A percentile compares a stretch with the other conserved stretches of the same genome.
These are phyloP conservation scores for Rhyacophila brunnea DNA, from an alignment of 1,140 invertebrate species.

Conservation along the genomic window DNA sequence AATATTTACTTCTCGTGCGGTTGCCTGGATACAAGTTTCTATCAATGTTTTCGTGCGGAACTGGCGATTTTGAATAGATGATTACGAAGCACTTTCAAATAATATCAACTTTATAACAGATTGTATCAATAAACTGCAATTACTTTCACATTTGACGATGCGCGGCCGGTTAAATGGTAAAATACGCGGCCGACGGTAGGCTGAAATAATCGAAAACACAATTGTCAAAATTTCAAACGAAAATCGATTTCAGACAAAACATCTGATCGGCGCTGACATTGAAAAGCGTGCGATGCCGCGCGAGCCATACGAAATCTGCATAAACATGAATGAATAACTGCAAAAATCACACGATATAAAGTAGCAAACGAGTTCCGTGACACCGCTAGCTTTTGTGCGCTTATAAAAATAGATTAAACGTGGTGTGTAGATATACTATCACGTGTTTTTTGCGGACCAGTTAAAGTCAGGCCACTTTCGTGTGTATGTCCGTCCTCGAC, in stretches of 20 bases:
- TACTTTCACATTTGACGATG: too few relatives aligned
- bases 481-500: neutral
- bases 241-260: constrained; percentile 17
- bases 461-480: constrained; percentile 5
- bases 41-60: too few relatives aligned
- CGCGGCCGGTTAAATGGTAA: too few relatives aligned
- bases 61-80: too few relatives aligned
- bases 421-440: constrained; percentile 4
- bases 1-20: too few relatives aligned
- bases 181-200: too few relatives aligned
- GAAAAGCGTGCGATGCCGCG: neutral
- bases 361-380: constrained; percentile 8
- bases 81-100: too few relatives aligned
- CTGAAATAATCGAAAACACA: neutral
- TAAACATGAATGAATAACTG: too few relatives aligned
- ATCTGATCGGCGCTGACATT: constrained; percentile 13
- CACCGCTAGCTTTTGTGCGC: constrained; percentile 12
- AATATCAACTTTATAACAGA: too few relatives aligned
- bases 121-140: too few relatives aligned
- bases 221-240: constrained; percentile 7
- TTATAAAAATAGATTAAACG: constrained; percentile 19
- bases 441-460: constrained; percentile 14
- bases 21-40: too few relatives aligned
- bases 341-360: too few relatives aligned
- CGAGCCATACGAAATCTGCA: neutral